phyloP scores from a whole-genome alignment of 2,797 vertebrate species.

The Oreortyx pictus region DNA sequence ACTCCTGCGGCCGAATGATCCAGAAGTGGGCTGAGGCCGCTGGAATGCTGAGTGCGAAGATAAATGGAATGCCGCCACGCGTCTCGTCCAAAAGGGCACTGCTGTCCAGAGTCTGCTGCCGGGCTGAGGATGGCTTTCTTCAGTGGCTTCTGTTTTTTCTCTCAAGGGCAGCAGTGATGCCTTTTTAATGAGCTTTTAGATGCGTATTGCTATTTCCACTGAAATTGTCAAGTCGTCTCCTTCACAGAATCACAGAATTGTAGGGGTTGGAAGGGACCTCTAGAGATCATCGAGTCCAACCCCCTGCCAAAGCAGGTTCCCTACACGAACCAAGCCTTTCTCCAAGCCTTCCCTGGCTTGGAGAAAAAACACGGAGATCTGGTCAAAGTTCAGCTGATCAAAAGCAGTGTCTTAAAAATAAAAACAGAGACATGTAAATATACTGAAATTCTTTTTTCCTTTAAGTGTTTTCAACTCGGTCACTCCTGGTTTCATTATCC shows the following conservation, averaged over 20 bases:
- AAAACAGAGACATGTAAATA: background rate
- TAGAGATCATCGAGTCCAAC: too few species aligned
- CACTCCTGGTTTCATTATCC: background rate
- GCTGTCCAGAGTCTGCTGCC: fast-evolving
- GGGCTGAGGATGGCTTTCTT: fast-evolving
- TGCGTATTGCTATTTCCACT: background rate
- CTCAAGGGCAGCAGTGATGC: background rate
- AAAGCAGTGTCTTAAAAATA: background rate
- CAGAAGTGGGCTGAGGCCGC: fast-evolving
- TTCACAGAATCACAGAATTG: too few species aligned
- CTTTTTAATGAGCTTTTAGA: background rate
- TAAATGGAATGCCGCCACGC: fast-evolving
- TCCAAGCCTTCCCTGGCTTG: background rate
- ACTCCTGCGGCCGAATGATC: background rate
- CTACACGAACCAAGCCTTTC: too few species aligned
- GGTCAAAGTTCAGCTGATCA: background rate
- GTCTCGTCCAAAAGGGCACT: fast-evolving
- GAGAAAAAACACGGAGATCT: background rate
- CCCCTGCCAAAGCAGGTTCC: too few species aligned
- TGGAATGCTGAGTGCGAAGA: fast-evolving
- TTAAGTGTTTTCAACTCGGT: background rate
- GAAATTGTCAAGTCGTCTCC: background rate
- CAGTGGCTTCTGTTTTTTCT: fast-evolving
- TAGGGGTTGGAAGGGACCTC: too few species aligned
- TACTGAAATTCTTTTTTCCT: background rate